phyloP scores from a whole-genome alignment of 2,113 vertebrate genomes.

The Melierax canorus region DNA sequence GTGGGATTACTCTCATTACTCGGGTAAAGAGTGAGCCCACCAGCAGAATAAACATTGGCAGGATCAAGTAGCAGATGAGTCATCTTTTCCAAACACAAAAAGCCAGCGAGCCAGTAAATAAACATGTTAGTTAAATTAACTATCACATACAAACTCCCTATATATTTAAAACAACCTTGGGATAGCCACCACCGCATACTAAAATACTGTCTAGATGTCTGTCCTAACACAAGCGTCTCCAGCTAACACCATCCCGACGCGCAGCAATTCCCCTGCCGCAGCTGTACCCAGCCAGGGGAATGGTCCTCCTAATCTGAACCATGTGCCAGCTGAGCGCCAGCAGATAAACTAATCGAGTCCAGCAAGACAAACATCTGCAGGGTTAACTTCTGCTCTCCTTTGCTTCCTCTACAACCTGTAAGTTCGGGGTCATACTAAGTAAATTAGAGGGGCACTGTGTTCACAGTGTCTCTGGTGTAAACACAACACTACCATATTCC shows the following conservation, averaged over 20 bases:
- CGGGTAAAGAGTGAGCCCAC: neutral
- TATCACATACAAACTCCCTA: neutral
- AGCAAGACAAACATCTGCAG: neutral
- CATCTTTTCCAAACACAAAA: conserved; percentile 43
- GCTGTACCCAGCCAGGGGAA: neutral
- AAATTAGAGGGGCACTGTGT: neutral
- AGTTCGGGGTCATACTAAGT: neutral
- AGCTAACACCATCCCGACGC: neutral
- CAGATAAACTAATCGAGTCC: neutral
- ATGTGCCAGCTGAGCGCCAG: neutral
- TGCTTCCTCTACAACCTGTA: neutral
- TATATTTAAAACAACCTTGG: neutral
- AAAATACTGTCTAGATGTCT: neutral
- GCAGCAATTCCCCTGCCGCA: neutral
- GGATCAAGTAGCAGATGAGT: conserved; percentile 25
- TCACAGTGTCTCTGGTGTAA: neutral
- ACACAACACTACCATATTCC: neutral
- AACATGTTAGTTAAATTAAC: conserved; percentile 23
- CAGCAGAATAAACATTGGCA: conserved; percentile 32
- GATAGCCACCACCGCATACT: accelerated
- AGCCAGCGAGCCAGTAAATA: neutral
- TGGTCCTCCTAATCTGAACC: neutral
- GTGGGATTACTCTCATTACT: conserved; percentile 12
- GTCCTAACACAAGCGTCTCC: neutral
- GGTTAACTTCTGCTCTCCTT: neutral